phyloP scores from a whole-genome alignment of 2,888 invertebrate genomes.

The Heliconius cydno region DNA sequence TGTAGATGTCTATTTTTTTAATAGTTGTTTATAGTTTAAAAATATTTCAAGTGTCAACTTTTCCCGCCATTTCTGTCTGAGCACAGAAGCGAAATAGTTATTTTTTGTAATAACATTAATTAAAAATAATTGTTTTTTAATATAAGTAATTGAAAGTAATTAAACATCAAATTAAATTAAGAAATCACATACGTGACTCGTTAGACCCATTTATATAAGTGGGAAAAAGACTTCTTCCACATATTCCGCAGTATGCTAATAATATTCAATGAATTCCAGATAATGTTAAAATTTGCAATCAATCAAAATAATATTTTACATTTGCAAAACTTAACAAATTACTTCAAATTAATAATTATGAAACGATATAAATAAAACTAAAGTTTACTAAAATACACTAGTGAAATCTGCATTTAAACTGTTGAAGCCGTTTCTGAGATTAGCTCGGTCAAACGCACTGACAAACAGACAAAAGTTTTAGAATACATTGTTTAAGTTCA shows the following conservation, averaged over 20 bases:
- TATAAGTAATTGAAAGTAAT: no score
- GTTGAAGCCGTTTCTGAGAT: not conserved
- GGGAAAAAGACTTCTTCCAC: not conserved
- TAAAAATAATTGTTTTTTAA: no score
- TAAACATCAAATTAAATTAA: not conserved
- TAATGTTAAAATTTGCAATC: no score
- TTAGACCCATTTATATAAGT: no score
- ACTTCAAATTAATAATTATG: not conserved
- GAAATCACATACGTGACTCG: not conserved
- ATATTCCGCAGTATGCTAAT: not conserved
- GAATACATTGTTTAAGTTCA: no score
- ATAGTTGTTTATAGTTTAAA: not conserved
- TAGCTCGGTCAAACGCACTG: not conserved
- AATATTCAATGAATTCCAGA: not conserved
- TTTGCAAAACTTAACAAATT: not conserved
- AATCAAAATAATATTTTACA: not conserved
- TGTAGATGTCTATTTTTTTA: not conserved
- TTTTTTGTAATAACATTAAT: no score
- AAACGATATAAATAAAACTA: not conserved
- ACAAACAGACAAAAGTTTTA: not conserved
- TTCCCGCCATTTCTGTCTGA: slow-evolving; percentile 10
- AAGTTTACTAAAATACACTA: no score
- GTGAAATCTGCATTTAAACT: not conserved
- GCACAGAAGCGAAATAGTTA: no score
- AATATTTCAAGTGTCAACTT: not conserved